Conservation (phyloP, 2,888 invertebrate species). For the Drosophila testacea region DNA sequence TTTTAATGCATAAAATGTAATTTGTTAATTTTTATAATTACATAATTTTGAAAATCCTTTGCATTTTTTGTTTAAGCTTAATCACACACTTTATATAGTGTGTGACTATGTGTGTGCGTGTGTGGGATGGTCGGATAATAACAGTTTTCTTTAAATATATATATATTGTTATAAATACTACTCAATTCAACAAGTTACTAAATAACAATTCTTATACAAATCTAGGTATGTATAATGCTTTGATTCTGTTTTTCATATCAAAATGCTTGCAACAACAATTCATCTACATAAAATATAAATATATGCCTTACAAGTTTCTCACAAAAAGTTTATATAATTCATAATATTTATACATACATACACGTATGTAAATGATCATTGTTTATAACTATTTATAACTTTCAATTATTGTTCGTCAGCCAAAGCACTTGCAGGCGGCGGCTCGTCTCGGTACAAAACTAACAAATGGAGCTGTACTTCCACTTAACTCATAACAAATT, state of each 20-base stretch:
- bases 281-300: slow-evolving; percentile 61
- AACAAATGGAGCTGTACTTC: slow-evolving; percentile 54
- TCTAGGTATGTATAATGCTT: slow-evolving; percentile 33
- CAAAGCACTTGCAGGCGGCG: slow-evolving; percentile 42
- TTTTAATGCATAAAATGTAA: slow-evolving; percentile 65
- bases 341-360: slow-evolving; percentile 34
- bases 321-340: slow-evolving; percentile 29
- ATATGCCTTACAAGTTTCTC: slow-evolving; percentile 46
- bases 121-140: slow-evolving; percentile 43
- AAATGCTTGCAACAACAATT: slow-evolving; percentile 72
- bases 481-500: slow-evolving; percentile 61
- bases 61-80: slow-evolving; percentile 28
- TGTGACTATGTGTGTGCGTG: slow-evolving; percentile 23
- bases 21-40: slow-evolving; percentile 34
- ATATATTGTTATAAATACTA: slow-evolving; percentile 46
- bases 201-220: slow-evolving; percentile 63
- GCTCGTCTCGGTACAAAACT: slow-evolving; percentile 66
- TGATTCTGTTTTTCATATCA: slow-evolving; percentile 46
- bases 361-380: slow-evolving; percentile 30
- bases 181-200: slow-evolving; percentile 75
- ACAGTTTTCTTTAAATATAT: slow-evolving; percentile 55
- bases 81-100: slow-evolving; percentile 6
- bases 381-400: slow-evolving; percentile 29
- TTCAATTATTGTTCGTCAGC: slow-evolving; percentile 62
- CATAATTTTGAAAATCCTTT: slow-evolving; percentile 33